Percentiles rank a stretch among this genome's conserved stretches.
These are phyloP conservation scores for Gonocerus acuteangulatus DNA, from an alignment of 2,888 invertebrate species.

Conservation along the genomic window DNA sequence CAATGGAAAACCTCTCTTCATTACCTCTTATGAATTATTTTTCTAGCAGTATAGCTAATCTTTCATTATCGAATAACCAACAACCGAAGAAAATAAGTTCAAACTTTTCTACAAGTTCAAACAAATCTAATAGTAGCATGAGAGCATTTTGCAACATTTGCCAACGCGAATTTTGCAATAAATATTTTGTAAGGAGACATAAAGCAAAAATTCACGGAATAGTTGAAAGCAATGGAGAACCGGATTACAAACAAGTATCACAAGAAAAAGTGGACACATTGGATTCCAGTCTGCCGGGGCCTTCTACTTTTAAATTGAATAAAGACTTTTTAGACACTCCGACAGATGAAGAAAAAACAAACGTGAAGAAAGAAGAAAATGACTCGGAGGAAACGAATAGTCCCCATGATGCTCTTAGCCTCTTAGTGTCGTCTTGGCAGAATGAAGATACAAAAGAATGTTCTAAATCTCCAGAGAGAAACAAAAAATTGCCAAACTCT, in stretches of 20 bases:
- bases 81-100: slow-evolving; percentile 8
- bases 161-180: slow-evolving; percentile 87
- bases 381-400: slow-evolving; percentile 30
- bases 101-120: slow-evolving; percentile 21
- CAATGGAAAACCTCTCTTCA: slow-evolving; percentile 33
- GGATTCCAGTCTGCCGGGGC: slow-evolving; percentile 30
- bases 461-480: slow-evolving; percentile 32
- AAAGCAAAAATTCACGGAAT: slow-evolving; percentile 90
- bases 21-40: slow-evolving; percentile 37
- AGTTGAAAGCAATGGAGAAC: slow-evolving; percentile 32
- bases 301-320: slow-evolving; percentile 17
- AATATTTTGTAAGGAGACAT: slow-evolving; percentile 85
- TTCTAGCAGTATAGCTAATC: slow-evolving; percentile 33
- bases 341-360: slow-evolving; percentile 29
- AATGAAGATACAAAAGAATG: slow-evolving; percentile 31
- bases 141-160: slow-evolving; percentile 89
- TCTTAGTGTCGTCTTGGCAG: slow-evolving; percentile 31
- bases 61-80: slow-evolving; percentile 26
- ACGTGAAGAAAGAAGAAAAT: slow-evolving; percentile 30
- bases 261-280: slow-evolving; percentile 26
- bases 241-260: slow-evolving; percentile 34
- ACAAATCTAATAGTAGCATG: slow-evolving; percentile 34
- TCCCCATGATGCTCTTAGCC: slow-evolving; percentile 28
- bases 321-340: slow-evolving; percentile 21
- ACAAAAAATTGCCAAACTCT: slow-evolving; percentile 9